phyloP scores from a whole-genome alignment of 2,113 vertebrate genomes.

The Brachypteracias leptosomus region DNA sequence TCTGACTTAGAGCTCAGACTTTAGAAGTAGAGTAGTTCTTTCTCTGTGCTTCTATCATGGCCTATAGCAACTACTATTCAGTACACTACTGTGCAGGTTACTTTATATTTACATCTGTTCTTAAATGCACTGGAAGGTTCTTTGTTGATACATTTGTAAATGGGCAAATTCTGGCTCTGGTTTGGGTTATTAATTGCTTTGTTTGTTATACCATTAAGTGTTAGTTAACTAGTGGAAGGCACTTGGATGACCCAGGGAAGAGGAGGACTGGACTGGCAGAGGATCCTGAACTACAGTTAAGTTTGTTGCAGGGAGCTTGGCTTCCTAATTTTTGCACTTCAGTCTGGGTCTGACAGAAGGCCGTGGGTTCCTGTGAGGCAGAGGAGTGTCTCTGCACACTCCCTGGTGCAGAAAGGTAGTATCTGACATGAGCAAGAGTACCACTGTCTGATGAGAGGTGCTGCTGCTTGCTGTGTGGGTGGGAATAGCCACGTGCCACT shows the following conservation, averaged over 20 bases:
- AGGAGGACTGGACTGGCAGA: neutral
- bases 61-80: neutral
- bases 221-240: neutral
- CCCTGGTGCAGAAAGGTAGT: rapidly evolving
- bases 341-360: neutral
- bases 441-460: neutral
- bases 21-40: neutral
- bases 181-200: neutral
- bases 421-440: neutral
- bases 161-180: neutral
- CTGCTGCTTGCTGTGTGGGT: rapidly evolving
- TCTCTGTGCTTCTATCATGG: neutral
- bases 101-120: neutral
- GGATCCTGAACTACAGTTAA: neutral
- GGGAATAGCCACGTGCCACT: neutral
- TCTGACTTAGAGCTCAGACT: neutral
- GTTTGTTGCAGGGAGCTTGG: neutral
- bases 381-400: neutral
- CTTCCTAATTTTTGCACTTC: neutral
- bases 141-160: neutral
- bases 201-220: neutral
- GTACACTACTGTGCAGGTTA: neutral
- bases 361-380: neutral
- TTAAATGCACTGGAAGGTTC: neutral
- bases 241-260: neutral